A percentile compares a stretch with the other conserved stretches of the same genome.
These are phyloP conservation scores for Callyntrura guangdongensis DNA, from an alignment of 2,888 invertebrate species.

Conservation along the genomic window DNA sequence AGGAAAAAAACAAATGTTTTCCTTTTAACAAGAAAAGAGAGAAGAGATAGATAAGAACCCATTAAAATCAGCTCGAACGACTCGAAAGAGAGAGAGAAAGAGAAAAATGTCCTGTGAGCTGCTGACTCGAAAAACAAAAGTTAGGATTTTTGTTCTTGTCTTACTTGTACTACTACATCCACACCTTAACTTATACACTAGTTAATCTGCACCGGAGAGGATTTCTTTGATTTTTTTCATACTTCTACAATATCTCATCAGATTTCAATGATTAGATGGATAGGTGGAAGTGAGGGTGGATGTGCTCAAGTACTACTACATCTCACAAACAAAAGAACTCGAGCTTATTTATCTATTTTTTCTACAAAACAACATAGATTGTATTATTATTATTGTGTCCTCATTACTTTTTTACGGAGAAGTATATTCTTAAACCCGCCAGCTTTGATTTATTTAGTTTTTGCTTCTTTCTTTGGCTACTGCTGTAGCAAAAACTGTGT, in stretches of 20 bases:
- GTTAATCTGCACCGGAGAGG: neutral
- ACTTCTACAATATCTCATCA: conserved; percentile 37
- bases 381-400: conserved; percentile 7
- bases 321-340: too few relatives aligned
- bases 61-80: conserved; percentile 53
- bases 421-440: too few relatives aligned
- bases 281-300: conserved; percentile 40
- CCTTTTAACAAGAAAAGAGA: conserved; percentile 40
- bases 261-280: conserved; percentile 16
- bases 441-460: too few relatives aligned
- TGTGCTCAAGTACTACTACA: too few relatives aligned
- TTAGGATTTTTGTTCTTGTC: neutral
- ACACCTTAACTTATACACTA: neutral
- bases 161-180: too few relatives aligned
- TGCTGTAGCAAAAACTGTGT: neutral
- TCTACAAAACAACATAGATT: too few relatives aligned
- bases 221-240: conserved; percentile 29
- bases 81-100: neutral
- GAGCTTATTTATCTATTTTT: too few relatives aligned
- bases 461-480: neutral
- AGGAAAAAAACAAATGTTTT: conserved; percentile 52
- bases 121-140: conserved; percentile 34
- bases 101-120: conserved; percentile 45
- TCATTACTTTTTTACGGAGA: conserved; percentile 44
- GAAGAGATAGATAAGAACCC: conserved; percentile 50